Evolutionary conservation across 2,797 vertebrate genomes (phyloP).

Genomic region (Masticophis lateralis): DNA sequence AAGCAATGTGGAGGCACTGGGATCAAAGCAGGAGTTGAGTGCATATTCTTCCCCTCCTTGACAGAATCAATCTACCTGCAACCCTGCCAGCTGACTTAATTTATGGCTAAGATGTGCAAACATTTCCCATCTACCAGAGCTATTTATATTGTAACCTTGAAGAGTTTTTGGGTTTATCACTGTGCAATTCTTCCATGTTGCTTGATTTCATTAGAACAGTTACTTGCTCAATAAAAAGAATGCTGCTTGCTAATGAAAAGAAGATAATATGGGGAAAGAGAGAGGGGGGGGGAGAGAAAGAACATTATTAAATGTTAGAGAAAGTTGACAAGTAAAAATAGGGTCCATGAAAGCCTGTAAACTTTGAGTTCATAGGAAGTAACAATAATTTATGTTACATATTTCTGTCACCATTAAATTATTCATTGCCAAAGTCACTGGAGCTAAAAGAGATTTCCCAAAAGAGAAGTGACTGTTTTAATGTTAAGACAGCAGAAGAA

Average conservation of each 20-base stretch:
- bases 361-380: not conserved
- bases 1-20: slow-evolving; percentile 46
- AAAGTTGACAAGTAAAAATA: not conserved
- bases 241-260: slow-evolving; percentile 44
- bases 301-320: not conserved
- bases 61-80: not conserved
- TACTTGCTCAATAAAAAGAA: slow-evolving; percentile 25
- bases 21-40: slow-evolving; percentile 46
- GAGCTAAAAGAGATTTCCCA: not conserved
- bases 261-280: not conserved
- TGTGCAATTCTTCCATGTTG: slow-evolving; percentile 36
- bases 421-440: not conserved
- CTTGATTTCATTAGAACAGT: slow-evolving; percentile 52
- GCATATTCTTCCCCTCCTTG: slow-evolving; percentile 39
- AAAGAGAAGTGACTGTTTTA: not conserved
- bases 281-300: not conserved
- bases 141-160: slow-evolving; percentile 49
- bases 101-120: slow-evolving; percentile 46
- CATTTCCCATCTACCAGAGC: slow-evolving; percentile 40
- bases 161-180: slow-evolving; percentile 47
- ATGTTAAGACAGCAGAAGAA: not conserved
- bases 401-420: not conserved
- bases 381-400: too few relatives aligned
- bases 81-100: slow-evolving; percentile 40
- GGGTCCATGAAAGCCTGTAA: not conserved